A percentile compares a stretch with the other conserved stretches of the same genome.
Conservation (phyloP, 64 coral and sea anemone genomes). For the Orbicella faveolata region DNA sequence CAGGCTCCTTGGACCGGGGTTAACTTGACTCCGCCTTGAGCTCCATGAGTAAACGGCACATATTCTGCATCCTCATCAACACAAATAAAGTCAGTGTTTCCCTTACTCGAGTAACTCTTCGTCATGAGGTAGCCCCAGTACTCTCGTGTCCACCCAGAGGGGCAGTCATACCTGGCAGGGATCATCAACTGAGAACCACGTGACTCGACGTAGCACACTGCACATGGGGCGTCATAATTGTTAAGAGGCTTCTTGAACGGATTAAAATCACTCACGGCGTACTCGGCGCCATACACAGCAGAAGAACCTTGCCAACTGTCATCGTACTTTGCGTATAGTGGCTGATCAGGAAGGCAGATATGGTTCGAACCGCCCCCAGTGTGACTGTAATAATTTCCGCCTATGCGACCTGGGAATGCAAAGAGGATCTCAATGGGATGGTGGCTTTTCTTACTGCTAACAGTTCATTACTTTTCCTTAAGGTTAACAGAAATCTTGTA, state of each 20-base stretch:
- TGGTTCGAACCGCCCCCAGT: conserved; percentile 16
- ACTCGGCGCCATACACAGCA: conserved; percentile 33
- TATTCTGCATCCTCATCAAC: neutral
- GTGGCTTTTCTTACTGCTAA: too few relatives aligned
- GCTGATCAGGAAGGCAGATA: neutral
- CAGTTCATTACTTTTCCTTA: too few relatives aligned
- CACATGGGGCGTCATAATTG: conserved; percentile 47
- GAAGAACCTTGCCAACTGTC: too few relatives aligned
- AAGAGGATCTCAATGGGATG: neutral
- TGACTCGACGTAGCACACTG: conserved; percentile 25
- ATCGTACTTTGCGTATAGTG: too few relatives aligned
- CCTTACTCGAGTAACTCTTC: neutral
- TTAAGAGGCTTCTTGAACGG: conserved; percentile 24
- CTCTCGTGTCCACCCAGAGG: conserved; percentile 45
- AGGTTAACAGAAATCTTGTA: too few relatives aligned
- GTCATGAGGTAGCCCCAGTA: conserved; percentile 29
- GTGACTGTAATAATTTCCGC: neutral
- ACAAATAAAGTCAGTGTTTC: neutral
- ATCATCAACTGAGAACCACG: conserved; percentile 36
- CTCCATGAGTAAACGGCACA: neutral
- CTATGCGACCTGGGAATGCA: neutral
- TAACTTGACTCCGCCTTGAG: neutral
- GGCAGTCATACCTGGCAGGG: conserved; percentile 41
- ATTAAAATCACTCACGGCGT: neutral
- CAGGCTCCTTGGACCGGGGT: neutral